phyloP scores from a whole-genome alignment of 30 jellyfish, hydroid and myxozoan genomes.

The Clytia hemisphaerica region DNA sequence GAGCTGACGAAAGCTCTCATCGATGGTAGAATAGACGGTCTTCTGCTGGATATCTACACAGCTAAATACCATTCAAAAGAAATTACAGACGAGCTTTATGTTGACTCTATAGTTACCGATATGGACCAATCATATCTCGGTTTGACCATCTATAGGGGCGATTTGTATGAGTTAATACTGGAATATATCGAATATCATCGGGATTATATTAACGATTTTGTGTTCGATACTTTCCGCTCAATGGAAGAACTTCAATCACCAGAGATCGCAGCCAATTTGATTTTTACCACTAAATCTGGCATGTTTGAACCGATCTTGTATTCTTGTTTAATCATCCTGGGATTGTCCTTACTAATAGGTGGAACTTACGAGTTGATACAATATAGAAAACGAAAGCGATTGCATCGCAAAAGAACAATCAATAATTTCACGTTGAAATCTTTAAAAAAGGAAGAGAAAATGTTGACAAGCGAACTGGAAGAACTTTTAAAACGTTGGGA shows the following conservation, averaged over 20 bases:
- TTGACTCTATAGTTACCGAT: conserved; percentile 6
- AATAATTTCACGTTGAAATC: background rate
- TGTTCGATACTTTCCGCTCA: background rate
- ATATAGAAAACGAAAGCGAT: background rate
- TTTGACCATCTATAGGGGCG: conserved; percentile 15
- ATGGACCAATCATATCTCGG: conserved; percentile 34
- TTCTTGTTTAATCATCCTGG: conserved; percentile 2
- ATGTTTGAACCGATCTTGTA: background rate
- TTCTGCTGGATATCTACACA: conserved; percentile 19
- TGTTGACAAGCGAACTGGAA: background rate
- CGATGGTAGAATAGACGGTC: background rate
- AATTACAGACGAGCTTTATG: background rate
- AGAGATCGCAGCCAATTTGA: conserved; percentile 21
- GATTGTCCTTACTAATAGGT: background rate
- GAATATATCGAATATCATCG: conserved; percentile 32
- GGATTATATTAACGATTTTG: conserved; percentile 12
- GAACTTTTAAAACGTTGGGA: conserved; percentile 8
- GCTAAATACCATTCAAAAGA: conserved; percentile 6
- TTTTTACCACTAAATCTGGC: conserved; percentile 31
- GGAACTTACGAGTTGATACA: background rate
- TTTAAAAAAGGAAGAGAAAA: conserved; percentile 10
- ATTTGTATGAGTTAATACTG: conserved; percentile 1
- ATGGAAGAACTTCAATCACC: conserved; percentile 4
- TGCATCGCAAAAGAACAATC: background rate
- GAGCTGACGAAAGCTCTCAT: background rate